Evolutionary conservation across 2,888 invertebrate species (phyloP).

Genomic region (Cheilosia grossa): DNA sequence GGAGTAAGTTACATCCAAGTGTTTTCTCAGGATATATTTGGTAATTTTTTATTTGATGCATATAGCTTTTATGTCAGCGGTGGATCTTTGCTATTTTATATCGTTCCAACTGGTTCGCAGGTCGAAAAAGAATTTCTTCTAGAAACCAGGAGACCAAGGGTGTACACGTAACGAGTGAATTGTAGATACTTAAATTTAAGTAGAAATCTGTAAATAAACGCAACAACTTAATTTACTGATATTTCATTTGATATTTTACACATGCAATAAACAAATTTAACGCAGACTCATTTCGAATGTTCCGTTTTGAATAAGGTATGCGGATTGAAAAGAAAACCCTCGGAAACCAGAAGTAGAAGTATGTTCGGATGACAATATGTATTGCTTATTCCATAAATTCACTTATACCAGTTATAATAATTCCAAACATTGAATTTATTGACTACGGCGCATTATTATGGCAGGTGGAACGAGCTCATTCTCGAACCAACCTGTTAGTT

Average conservation of each 20-base stretch:
- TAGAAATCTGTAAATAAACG: neutral
- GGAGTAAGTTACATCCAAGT: conserved; percentile 74
- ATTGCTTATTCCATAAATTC: too few relatives aligned
- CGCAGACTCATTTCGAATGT: too few relatives aligned
- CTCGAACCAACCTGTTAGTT: too few relatives aligned
- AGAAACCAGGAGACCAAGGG: conserved; percentile 78
- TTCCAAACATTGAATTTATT: too few relatives aligned
- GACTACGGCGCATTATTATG: too few relatives aligned
- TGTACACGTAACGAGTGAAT: conserved; percentile 73
- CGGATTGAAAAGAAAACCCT: too few relatives aligned
- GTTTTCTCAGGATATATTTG: neutral
- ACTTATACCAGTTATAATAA: too few relatives aligned
- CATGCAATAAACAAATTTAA: neutral
- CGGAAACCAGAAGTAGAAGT: too few relatives aligned
- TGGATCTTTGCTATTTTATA: conserved; percentile 81
- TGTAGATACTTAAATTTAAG: conserved; percentile 12
- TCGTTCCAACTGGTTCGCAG: conserved; percentile 79
- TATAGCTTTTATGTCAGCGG: conserved; percentile 81
- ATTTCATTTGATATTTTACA: too few relatives aligned
- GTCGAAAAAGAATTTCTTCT: conserved; percentile 81
- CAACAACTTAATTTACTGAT: neutral
- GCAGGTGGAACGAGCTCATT: too few relatives aligned
- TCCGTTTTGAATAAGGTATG: neutral
- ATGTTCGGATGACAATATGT: too few relatives aligned
- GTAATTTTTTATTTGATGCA: conserved; percentile 35